These are phyloP conservation scores for Halcyon malimbica DNA, from an alignment of 2,113 vertebrate species.

Conservation along the genomic window DNA sequence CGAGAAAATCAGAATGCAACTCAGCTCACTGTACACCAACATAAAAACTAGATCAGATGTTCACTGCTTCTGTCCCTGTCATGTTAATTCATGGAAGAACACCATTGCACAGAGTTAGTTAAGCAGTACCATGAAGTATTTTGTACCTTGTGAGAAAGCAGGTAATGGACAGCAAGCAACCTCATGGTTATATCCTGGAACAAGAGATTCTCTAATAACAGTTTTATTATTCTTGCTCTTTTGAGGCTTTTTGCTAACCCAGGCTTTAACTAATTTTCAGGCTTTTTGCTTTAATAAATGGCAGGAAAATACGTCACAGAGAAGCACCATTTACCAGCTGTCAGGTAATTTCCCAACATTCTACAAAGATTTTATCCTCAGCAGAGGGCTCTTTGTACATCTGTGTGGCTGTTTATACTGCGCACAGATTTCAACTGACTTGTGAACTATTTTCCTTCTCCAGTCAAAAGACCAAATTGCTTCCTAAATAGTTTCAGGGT, in stretches of 20 bases:
- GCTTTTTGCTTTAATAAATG: not conserved
- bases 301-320: not conserved
- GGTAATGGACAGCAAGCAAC: not conserved
- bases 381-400: not conserved
- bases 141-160: not conserved
- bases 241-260: not conserved
- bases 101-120: not conserved
- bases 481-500: not conserved
- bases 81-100: not conserved
- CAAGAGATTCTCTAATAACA: not conserved
- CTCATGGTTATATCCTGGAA: not conserved
- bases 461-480: not conserved
- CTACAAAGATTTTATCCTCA: not conserved
- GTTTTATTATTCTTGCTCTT: not conserved
- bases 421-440: not conserved
- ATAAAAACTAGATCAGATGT: not conserved
- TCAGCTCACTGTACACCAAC: not conserved
- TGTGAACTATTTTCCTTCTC: not conserved
- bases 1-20: not conserved
- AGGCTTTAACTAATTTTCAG: not conserved
- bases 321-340: not conserved
- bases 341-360: not conserved
- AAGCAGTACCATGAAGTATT: not conserved
- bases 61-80: not conserved
- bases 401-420: fast-evolving